phyloP scores from a whole-genome alignment of 2,888 invertebrate genomes.

The Lepidochrysops patricia region DNA sequence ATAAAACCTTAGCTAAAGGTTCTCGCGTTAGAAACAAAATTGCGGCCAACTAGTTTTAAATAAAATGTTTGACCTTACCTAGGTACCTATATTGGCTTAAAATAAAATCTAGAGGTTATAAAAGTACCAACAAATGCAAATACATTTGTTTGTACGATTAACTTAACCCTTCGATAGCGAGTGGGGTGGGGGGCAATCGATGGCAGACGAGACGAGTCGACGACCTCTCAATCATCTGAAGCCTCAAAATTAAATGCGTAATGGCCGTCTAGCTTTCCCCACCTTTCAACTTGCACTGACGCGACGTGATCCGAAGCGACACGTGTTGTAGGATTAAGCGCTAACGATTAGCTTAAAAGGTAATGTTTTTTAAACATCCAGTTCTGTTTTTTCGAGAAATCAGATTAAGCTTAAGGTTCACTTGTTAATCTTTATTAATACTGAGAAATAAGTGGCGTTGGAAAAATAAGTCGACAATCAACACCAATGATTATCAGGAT shows the following conservation, averaged over 20 bases:
- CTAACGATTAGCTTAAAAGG: background rate
- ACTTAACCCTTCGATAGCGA: conserved; percentile 5
- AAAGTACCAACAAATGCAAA: background rate
- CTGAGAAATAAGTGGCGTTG: no score
- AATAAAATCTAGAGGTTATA: background rate
- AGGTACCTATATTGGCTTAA: no score
- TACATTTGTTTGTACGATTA: background rate
- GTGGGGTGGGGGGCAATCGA: conserved; percentile 17
- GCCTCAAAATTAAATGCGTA: conserved; percentile 29
- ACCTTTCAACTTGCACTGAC: no score
- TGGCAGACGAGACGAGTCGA: conserved; percentile 24
- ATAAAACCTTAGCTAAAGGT: no score
- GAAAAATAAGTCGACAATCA: no score
- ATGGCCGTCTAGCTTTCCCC: conserved; percentile 19
- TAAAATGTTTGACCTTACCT: no score
- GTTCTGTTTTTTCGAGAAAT: background rate
- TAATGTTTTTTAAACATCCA: background rate
- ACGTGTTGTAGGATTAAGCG: background rate
- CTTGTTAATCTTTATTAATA: no score
- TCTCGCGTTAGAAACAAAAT: no score
- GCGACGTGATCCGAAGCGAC: background rate
- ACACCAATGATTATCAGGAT: no score
- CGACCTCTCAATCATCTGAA: conserved; percentile 31
- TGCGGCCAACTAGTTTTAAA: no score
- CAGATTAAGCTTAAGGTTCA: background rate